Evolutionary conservation across 2,888 invertebrate genomes (phyloP), one percentile per base, ranked within the genome.

Genomic region (Orthosia gracilis): DNA sequence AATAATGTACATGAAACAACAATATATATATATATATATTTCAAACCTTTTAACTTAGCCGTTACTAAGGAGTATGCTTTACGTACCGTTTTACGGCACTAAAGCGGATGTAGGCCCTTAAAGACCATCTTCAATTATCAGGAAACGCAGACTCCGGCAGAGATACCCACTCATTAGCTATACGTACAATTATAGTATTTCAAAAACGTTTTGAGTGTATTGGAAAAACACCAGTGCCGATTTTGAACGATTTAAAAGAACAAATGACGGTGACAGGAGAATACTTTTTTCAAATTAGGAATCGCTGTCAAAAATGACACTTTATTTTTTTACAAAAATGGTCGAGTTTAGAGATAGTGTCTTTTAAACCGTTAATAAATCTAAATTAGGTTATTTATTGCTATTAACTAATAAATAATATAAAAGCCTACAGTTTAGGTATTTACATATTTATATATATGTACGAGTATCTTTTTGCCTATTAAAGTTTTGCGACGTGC

Each of bases 371-470:
- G 40, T 1, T 15, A 40, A 66, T 75, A 61, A 55, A 75, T 75
- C 54, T 66, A n/a, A 73, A 55, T 61, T 26, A 55, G 59, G 40
- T 40, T 75, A 26, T 74, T 73, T 74, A 75, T 75, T 61, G 40
- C 0, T 40, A 45, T 15, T 23, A 3, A 4, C 55, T 31, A 57
- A 76, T 76, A 31, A 62, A 76, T 67, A 55, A 26, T 55, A 5
- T 31, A 9, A n/a, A 62, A 23, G 18, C 49, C 11, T 26, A 55
- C 15, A 21, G 54, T 62, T 15, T 40, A 55, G 11, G 52, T 59
- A 40, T 50, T 76, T 23, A 31, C 61, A 76, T 76, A 74, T 55
- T 55, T 67, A 57, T 67, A 62, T 76, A 55, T 52, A n/a, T n/a
- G n/a, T n/a, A n/a, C n/a, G n/a, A n/a, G 26, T 76, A 76, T 76